These are phyloP conservation scores for Uria lomvia DNA, from an alignment of 2,113 vertebrate species.

Conservation along the genomic window DNA sequence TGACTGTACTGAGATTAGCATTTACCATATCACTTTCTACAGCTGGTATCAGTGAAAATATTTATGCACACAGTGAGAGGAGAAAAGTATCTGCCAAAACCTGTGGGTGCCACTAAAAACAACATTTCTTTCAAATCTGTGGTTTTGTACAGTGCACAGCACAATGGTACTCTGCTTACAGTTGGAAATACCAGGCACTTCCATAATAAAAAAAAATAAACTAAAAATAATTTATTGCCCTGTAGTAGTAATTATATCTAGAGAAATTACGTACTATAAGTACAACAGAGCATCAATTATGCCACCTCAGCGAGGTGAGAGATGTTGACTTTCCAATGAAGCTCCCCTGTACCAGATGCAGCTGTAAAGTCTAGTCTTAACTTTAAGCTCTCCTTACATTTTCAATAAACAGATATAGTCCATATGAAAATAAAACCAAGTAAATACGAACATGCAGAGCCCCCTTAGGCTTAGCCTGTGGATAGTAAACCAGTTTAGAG, in stretches of 20 bases:
- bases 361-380: not conserved
- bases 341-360: not conserved
- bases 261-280: not conserved
- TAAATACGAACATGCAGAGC: not conserved
- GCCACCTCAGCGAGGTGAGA: not conserved
- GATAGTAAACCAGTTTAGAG: not conserved
- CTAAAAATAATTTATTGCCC: not conserved
- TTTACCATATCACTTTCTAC: slow-evolving; percentile 62
- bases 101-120: slow-evolving; percentile 58
- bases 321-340: not conserved
- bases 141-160: not conserved
- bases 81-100: slow-evolving; percentile 60
- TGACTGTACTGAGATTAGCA: slow-evolving; percentile 62
- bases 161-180: not conserved
- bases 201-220: not conserved
- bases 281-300: not conserved
- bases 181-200: not conserved
- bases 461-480: not conserved
- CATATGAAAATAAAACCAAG: slow-evolving; percentile 37
- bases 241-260: not conserved
- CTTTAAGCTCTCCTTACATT: not conserved
- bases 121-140: slow-evolving; percentile 43
- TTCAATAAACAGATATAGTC: not conserved
- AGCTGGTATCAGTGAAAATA: slow-evolving; percentile 64
- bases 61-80: slow-evolving; percentile 54